Percentiles rank a stretch among this genome's conserved stretches.
These are phyloP conservation scores for Napeogenes sylphis DNA, from an alignment of 2,888 invertebrate species.

Conservation along the genomic window DNA sequence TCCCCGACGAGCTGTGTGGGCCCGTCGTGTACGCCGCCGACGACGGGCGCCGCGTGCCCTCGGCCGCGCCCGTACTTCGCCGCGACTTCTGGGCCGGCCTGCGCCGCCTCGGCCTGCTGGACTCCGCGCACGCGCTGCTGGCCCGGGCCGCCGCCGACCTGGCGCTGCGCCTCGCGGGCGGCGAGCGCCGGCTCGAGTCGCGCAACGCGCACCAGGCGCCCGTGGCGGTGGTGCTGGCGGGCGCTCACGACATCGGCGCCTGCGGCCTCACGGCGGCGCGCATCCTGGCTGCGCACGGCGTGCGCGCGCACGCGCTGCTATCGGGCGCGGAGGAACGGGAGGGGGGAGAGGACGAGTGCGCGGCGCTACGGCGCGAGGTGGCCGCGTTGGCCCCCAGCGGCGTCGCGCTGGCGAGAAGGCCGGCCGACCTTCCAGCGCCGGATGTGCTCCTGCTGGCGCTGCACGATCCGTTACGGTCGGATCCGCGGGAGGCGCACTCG, in stretches of 20 bases:
- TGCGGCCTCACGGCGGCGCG: conserved; percentile 73
- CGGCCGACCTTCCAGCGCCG: conserved; percentile 38
- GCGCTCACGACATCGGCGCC: conserved; percentile 78
- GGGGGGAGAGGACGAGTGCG: conserved; percentile 30
- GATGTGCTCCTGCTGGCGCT: conserved; percentile 54
- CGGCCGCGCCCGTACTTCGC: conserved; percentile 82
- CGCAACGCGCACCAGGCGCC: conserved; percentile 94
- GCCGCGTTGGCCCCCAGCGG: conserved; percentile 75
- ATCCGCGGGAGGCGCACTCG: conserved; percentile 27
- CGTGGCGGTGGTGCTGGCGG: conserved; percentile 85
- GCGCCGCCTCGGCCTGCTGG: conserved; percentile 64
- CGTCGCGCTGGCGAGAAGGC: conserved; percentile 22
- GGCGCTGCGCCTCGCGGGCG: conserved; percentile 85
- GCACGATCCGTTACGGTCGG: conserved; percentile 42
- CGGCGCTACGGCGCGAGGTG: conserved; percentile 77
- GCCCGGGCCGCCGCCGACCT: conserved; percentile 92
- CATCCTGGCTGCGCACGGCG: conserved; percentile 89
- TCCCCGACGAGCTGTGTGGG: conserved; percentile 78
- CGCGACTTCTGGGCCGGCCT: conserved; percentile 82
- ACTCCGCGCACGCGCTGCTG: conserved; percentile 85
- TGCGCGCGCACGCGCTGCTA: conserved; percentile 59
- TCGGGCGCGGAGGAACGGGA: conserved; percentile 27
- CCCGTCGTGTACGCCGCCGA: conserved; percentile 84
- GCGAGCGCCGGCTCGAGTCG: conserved; percentile 88
- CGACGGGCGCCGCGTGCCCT: conserved; percentile 88